Evolutionary conservation across 1,140 invertebrate genomes (phyloP), one percentile per base, ranked within the genome.

Genomic region (Drosophila lowei): DNA sequence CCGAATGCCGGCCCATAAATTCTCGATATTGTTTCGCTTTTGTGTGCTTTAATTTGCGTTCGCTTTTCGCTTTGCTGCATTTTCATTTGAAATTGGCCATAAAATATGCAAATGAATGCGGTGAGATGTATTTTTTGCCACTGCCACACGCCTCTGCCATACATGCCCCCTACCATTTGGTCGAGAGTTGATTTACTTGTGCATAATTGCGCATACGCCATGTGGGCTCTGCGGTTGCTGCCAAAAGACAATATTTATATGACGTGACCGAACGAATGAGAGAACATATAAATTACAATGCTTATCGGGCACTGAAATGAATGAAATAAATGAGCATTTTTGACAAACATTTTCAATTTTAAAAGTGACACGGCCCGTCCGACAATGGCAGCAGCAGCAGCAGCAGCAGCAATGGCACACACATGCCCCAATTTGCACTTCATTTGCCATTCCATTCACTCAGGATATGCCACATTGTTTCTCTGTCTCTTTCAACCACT

Each of bases 291-390:
- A 67, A 65, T 77, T 64, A 58, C 52, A 44, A 38, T 50, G 64
- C 61, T 77, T 84, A 85, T 78, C 83, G 42, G 60, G 9, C 43
- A 42, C 41, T 65, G 49, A 52, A 43, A 56, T 23, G 46, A 59
- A 62, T 28, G 53, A 65, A 63, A 46, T 55, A 66, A 49, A 49
- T 41, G 63, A 50, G 66, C 46, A 67, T 76, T 58, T 76, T 63
- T 89, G 75, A 77, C 79, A 88, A 72, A 83, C 83, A 76, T 78
- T 88, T 88, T 88, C 79, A 88, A 79, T 88, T 88, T 88, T 44
- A 89, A 84, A 83, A 58, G 58, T 89, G 84, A 86, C 81, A 77
- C 18, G 23, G 23, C 23, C 38, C 7, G 23, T 44, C 34, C 52
- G 48, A 44, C 66, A 66, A 43, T 55, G 46, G 50, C 52, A 21